Base-by-base conservation (phyloP, 2,797 vertebrate species). In the Chrosomus eos region DNA sequence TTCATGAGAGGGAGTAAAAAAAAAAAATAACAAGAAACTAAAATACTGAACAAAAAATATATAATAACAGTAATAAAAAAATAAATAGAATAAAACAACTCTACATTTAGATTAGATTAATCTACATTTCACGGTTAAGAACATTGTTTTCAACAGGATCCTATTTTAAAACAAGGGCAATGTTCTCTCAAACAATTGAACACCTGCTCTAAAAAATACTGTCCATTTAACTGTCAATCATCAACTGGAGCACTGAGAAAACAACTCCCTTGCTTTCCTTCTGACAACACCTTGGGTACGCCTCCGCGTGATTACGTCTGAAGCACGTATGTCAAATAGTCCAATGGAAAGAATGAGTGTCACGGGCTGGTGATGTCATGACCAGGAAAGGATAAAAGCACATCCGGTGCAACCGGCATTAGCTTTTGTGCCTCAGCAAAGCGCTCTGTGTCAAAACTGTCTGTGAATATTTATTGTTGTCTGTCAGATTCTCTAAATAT, bases 201-300 rank as follows among this genome's bases (percentile, higher is more conserved):
- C 48, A 7, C 33, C 31, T 64, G n/a, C 45, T 80, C 70, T 85
- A 70, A 62, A 48, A 48, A 79, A 80, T 48, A 62, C 43, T 73
- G 9, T 73, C 40, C 55, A 60, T 70, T 80, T 77, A 60, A 58
- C 45, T 79, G 68, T 51, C 76, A 73, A 71, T 85, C 83, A 71
- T 85, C 83, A 80, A 28, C 55, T 55, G 28, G 53, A 85, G 26
- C 48, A 33, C 48, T 31, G 23, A 71, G 74, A 84, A 60, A 72
- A 36, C 23, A 72, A 36, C 26, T 23, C 60, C n/a, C 40, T 48
- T 48, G 26, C 51, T 84, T 76, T 67, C 73, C 38, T 40, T 67
- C 62, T 31, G 31, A 31, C 31, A 3, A 31, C 31, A 3, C 31
- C 31, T 31, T 31, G 31, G 1, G 31, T 1, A 31, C 31, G 31